phyloP scores from a whole-genome alignment of 2,113 vertebrate species.

The Picathartes gymnocephalus region DNA sequence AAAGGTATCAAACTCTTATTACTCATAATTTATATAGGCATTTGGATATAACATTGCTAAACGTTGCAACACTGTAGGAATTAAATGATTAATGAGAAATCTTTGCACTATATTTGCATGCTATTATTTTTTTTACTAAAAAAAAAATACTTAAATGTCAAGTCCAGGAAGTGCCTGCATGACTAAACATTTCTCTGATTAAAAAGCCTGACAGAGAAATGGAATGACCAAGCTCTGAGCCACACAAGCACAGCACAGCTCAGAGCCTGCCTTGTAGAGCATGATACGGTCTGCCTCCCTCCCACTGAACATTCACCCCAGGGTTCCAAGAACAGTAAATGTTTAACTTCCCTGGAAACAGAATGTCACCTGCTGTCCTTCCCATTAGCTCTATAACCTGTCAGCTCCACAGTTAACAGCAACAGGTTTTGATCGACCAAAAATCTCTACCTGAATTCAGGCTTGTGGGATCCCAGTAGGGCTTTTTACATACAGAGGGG shows the following conservation, averaged over 20 bases:
- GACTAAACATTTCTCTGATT: neutral
- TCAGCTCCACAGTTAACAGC: neutral
- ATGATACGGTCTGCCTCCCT: neutral
- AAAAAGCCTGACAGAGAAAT: neutral
- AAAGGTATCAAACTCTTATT: neutral
- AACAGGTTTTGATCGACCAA: neutral
- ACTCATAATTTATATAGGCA: neutral
- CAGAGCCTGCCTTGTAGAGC: neutral
- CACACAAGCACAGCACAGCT: neutral
- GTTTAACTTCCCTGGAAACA: conserved; percentile 17
- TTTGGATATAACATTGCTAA: neutral
- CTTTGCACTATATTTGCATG: neutral
- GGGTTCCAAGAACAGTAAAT: conserved; percentile 15
- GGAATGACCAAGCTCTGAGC: neutral
- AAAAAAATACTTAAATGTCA: neutral
- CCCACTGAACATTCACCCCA: neutral
- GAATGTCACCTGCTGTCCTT: conserved; percentile 1
- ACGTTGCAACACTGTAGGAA: neutral
- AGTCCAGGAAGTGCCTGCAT: neutral
- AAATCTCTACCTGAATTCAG: neutral
- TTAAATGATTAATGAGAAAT: neutral
- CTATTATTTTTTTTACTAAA: neutral
- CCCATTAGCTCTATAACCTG: neutral
- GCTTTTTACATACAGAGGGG: neutral
- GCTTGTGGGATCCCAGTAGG: neutral